These are phyloP conservation scores for Glossosoma conforme DNA, from an alignment of 1,140 invertebrate genomes.

Conservation along the genomic window DNA sequence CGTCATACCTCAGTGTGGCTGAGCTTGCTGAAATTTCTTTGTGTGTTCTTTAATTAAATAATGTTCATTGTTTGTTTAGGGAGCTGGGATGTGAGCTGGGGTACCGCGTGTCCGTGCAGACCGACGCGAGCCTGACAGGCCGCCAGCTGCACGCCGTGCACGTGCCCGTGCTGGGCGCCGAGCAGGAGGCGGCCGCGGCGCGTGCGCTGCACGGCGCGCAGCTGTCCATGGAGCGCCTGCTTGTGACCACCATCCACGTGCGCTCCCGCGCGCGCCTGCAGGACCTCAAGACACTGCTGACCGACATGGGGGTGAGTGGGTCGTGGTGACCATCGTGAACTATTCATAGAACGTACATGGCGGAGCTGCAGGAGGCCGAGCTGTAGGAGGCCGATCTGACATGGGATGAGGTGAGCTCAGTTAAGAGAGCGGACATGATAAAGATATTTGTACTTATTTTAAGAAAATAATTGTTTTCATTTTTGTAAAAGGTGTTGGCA, in stretches of 20 bases:
- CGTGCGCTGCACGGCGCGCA: slow-evolving; percentile 76
- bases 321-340: too few species aligned
- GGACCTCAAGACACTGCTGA: slow-evolving; percentile 68
- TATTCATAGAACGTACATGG: too few species aligned
- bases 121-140: slow-evolving; percentile 76
- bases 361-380: too few species aligned
- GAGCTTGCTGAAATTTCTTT: too few species aligned
- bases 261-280: slow-evolving; percentile 75
- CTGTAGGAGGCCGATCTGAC: too few species aligned
- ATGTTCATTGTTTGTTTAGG: slow-evolving; percentile 42
- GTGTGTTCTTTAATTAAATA: too few species aligned
- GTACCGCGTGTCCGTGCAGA: slow-evolving; percentile 83
- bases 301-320: slow-evolving; percentile 43
- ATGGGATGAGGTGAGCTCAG: too few species aligned
- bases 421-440: too few species aligned
- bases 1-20: too few species aligned
- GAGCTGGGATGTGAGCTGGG: slow-evolving; percentile 79
- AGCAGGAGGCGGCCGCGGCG: slow-evolving; percentile 69
- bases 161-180: slow-evolving; percentile 75
- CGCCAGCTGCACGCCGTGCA: slow-evolving; percentile 82
- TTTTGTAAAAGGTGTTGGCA: too few species aligned
- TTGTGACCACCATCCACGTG: slow-evolving; percentile 97
- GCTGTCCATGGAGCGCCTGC: slow-evolving; percentile 87
- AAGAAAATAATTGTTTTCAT: too few species aligned
- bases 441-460: too few species aligned